Percentiles rank a stretch among this genome's conserved stretches.
Conservation (phyloP, 2,888 invertebrate species). For the Scaptomyza parva region DNA sequence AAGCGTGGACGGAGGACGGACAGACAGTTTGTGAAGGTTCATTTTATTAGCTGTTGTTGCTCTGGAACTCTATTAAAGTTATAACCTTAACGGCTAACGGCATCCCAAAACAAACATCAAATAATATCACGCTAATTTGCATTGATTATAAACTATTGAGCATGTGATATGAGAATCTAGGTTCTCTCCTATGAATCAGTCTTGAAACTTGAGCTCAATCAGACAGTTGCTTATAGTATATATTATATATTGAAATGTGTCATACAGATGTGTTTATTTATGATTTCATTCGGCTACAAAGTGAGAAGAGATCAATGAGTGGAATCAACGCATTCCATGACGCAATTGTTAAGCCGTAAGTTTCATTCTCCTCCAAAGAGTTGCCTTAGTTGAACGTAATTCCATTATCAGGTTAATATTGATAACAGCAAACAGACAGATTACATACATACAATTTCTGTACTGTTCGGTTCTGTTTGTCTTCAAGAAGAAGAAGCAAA, state of each 20-base stretch:
- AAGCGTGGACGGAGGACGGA: constrained; percentile 65
- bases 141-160: constrained; percentile 54
- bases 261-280: background rate
- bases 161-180: constrained; percentile 53
- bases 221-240: constrained; percentile 21
- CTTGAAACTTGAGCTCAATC: constrained; percentile 21
- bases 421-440: constrained; percentile 38
- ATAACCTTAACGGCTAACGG: constrained; percentile 31
- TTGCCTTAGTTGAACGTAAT: constrained; percentile 33
- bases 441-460: background rate
- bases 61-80: constrained; percentile 5
- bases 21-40: constrained; percentile 51
- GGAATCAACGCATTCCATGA: constrained; percentile 30
- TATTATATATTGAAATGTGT: constrained; percentile 7
- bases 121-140: constrained; percentile 61
- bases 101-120: too few relatives aligned
- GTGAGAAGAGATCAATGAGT: background rate
- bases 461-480: too few relatives aligned
- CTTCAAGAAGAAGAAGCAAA: background rate
- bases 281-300: background rate
- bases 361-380: constrained; percentile 5
- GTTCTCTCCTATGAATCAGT: constrained; percentile 51
- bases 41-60: constrained; percentile 29
- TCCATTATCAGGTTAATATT: constrained; percentile 36
- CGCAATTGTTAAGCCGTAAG: constrained; percentile 65